Base-by-base conservation (phyloP, 2,797 vertebrate genomes). In the Setipinna tenuifilis region DNA sequence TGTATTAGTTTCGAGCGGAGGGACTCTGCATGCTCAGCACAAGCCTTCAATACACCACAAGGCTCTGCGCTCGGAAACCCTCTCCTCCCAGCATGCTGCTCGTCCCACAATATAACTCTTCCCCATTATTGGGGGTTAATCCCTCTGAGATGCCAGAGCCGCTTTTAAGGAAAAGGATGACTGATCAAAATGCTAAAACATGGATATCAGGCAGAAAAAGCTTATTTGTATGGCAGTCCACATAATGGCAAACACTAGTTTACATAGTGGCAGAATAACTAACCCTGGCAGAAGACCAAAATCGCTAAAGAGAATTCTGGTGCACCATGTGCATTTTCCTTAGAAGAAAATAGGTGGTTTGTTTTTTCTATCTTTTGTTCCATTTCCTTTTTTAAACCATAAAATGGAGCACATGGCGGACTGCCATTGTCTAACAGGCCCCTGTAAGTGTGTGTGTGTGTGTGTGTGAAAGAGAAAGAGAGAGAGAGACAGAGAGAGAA, bases 11-110 rank as follows among this genome's bases (percentile, higher is more conserved):
- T 50, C 83, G 28, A 25, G 23, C n/a, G 3, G 23, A 23, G 23
- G 61, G 61, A 10, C 7, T 19, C 25, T 54, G 83, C 83, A 48
- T 75, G 46, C 71, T 84, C 83, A 78, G 62, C 65, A 84, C 65
- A 35, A 84, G 83, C 65, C 54, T 78, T 41, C 54, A 75, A 75
- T 84, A 31, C 71, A 62, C 65, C 44, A 23, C 23, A 11, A 23
- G 23, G 62, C 62, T n/a, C 46, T 62, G 58, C 25, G 62, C 35
- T 41, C 35, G 2, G 2, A 41, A 41, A 46, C 7, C 0, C 62
- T 10, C 0, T 17, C 12, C 2, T 6, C 46, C 35, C 41, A 17
- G 16, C 21, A 14, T 41, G 61, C 44, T 25, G 62, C 25, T 28
- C 46, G 12, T 83, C 50, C 11, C 23, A 28, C 12, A 46, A 68